These are phyloP conservation scores for Forpus xanthops DNA, from an alignment of 2,797 vertebrate species.

Conservation along the genomic window DNA sequence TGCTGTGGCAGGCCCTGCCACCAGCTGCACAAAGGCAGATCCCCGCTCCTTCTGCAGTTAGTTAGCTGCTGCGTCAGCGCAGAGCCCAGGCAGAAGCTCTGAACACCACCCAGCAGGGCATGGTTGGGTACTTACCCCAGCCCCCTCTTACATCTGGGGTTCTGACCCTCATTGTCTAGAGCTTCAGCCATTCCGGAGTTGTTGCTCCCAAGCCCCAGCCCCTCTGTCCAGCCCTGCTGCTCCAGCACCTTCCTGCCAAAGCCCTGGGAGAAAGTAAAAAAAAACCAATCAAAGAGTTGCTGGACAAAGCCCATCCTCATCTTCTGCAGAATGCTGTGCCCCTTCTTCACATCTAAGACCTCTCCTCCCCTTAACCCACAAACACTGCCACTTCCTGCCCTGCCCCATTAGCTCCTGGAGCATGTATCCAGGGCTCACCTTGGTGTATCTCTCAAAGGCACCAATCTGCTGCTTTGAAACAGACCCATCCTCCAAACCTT, in stretches of 20 bases:
- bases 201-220: slow-evolving; percentile 87
- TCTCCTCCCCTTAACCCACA: neutral
- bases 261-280: slow-evolving; percentile 75
- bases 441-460: slow-evolving; percentile 91
- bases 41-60: neutral
- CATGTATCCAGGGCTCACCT: slow-evolving; percentile 72
- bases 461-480: slow-evolving; percentile 80
- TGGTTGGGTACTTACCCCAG: slow-evolving; percentile 84
- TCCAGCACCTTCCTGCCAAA: slow-evolving; percentile 93
- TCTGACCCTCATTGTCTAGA: slow-evolving; percentile 89
- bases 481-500: slow-evolving; percentile 79
- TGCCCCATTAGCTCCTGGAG: neutral
- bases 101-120: neutral
- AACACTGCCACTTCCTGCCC: neutral
- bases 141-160: slow-evolving; percentile 92
- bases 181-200: slow-evolving; percentile 87
- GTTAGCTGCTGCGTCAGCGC: neutral
- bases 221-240: slow-evolving; percentile 93
- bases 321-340: neutral
- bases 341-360: neutral
- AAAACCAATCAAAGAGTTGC: neutral
- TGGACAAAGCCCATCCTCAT: neutral
- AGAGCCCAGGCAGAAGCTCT: neutral
- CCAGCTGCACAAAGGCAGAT: neutral
- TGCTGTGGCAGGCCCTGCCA: neutral